phyloP scores from a whole-genome alignment of 2,888 invertebrate species.

The Acanthosepion pharaonis region DNA sequence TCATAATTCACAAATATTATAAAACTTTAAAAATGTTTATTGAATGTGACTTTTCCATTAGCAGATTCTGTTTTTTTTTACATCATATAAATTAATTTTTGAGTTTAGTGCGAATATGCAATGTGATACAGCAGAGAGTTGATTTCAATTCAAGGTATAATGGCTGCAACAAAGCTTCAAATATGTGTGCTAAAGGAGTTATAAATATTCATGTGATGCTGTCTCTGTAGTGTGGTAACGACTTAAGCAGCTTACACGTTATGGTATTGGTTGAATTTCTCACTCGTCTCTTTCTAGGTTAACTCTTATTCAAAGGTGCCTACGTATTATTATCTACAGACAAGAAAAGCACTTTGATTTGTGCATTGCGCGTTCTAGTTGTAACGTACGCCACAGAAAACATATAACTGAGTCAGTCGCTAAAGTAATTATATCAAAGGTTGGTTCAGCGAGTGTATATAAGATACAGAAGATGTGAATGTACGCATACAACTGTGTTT shows the following conservation, averaged over 20 bases:
- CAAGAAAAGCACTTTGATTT: conserved; percentile 1
- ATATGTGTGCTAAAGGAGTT: conserved; percentile 4
- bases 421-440: not conserved
- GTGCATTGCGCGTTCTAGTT: not conserved
- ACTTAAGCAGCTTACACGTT: conserved; percentile 33
- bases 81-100: no score
- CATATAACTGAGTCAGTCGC: not conserved
- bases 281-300: not conserved
- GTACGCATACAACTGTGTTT: not conserved
- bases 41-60: no score
- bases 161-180: not conserved
- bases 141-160: not conserved
- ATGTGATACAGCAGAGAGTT: not conserved
- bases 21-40: no score
- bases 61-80: no score
- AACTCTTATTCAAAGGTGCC: not conserved
- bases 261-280: not conserved
- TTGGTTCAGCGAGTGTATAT: not conserved
- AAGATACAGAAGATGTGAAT: not conserved
- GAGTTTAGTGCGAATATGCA: no score
- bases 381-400: not conserved
- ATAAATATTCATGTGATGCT: not conserved
- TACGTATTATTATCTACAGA: not conserved
- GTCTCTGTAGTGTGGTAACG: not conserved
- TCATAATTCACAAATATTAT: no score